Base-by-base conservation (phyloP, 2,888 invertebrate species). In the Exocentrus adspersus region DNA sequence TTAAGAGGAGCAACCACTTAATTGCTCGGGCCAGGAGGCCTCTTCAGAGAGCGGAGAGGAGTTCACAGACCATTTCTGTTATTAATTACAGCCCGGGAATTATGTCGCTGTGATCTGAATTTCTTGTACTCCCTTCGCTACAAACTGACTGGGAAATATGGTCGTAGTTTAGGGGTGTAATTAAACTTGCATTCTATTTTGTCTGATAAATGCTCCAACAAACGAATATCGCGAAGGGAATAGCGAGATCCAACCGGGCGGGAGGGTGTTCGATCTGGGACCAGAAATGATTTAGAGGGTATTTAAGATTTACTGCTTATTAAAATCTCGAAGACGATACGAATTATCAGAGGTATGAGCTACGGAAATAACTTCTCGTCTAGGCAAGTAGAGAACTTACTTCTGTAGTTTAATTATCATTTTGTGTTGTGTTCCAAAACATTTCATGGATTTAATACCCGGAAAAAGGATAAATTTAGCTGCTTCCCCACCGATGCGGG, bases 401-500 rank as follows among this genome's bases (percentile, higher is more conserved):
- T n/a, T n/a, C n/a, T n/a, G n/a, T n/a, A n/a, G n/a, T n/a, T n/a
- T n/a, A n/a, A n/a, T n/a, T n/a, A n/a, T n/a, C n/a, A n/a, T n/a
- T n/a, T n/a, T n/a, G n/a, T n/a, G n/a, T n/a, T n/a, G n/a, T n/a
- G n/a, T n/a, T n/a, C n/a, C n/a, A n/a, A n/a, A n/a, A n/a, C n/a
- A n/a, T n/a, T n/a, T n/a, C n/a, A n/a, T 19, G 62, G 50, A 68
- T 60, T 60, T 63, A 51, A 62, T 60, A 57, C 45, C 56, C 52
- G 51, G 14, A 54, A 30, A 30, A 21, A 67, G 43, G 54, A 71
- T 72, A 74, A 73, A 74, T 73, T 70, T 69, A 51, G 24, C 41
- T 7, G 7, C n/a, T 5, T 24, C 7, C 43, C 41, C 58, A 60
- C 65, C 62, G 66, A 72, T 71, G 69, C 71, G 72, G 70, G 69